Evolutionary conservation across 2,888 invertebrate genomes (phyloP), one percentile per base, ranked within the genome.

Genomic region (Eucera pruinosa): DNA sequence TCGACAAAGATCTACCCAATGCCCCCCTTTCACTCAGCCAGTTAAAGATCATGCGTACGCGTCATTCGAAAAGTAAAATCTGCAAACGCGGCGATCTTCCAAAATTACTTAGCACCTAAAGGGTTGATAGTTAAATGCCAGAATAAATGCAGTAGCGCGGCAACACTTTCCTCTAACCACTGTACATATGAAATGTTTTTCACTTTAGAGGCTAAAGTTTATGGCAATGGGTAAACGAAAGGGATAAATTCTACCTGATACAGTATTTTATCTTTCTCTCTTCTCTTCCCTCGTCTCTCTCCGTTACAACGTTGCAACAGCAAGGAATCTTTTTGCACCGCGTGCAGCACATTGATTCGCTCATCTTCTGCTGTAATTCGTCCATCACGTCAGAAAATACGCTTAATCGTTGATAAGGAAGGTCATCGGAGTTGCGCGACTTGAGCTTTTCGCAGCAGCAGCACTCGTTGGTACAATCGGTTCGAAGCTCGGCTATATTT

Each of bases 311-410:
- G 9, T 25, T 67, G 25, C 89, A 90, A 43, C 78, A 82, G 27
- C 89, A 90, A 0, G 85, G 84, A 39, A 60, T 65, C 52, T 74
- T 83, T 57, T 77, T 70, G 47, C 90, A 89, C 3, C 69, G 54
- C 7, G 84, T 74, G 39, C 87, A 89, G 50, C 80, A 82, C 15
- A 74, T 66, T 1, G 85, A 83, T 15, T 82, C 83, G 66, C 82
- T 86, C 11, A 90, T 86, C 78, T 88, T 90, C 36, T 86, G 81
- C 50, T 90, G 88, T 23, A 90, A 67, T 65, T 90, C 90, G 61
- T 60, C 84, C 86, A 90, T 86, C 25, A 90, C 88, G 39, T 89
- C 79, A 2, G 88, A 89, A 67, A 89, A 90, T 3, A 81, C 84
- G 15, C 76, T 76, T 3, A 81, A 52, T 36, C 87, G 85, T 60